These are phyloP conservation scores for Alectoris magna DNA, from an alignment of 2,797 vertebrate species.

Conservation along the genomic window DNA sequence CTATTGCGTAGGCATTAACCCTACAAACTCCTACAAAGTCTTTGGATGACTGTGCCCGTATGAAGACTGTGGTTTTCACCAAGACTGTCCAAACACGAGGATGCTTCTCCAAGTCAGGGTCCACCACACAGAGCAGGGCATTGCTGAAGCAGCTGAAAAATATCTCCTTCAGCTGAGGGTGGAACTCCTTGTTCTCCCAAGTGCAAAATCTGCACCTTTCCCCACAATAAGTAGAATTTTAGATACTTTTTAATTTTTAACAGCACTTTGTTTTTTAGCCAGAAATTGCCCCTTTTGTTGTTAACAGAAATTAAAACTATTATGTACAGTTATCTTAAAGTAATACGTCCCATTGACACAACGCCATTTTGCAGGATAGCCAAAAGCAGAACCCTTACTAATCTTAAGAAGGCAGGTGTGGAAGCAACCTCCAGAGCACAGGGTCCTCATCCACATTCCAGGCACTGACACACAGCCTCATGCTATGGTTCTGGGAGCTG, in stretches of 20 bases:
- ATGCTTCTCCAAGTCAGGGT: background rate
- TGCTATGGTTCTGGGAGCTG: slow-evolving; percentile 10
- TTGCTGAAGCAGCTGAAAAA: background rate
- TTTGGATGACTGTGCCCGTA: background rate
- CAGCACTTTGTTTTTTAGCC: background rate
- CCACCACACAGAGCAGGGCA: background rate
- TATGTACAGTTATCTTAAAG: background rate
- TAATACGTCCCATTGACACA: background rate
- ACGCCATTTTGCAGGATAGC: background rate
- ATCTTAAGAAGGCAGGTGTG: slow-evolving; percentile 14
- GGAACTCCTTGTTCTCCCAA: background rate
- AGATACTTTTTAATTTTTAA: background rate
- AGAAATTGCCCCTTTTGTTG: background rate
- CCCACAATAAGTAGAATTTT: background rate
- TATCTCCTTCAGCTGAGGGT: background rate
- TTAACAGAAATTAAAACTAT: background rate
- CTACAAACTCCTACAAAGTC: background rate
- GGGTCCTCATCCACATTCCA: slow-evolving; percentile 56
- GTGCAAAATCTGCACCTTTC: background rate
- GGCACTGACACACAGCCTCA: background rate
- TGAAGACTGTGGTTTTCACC: background rate
- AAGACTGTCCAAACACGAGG: background rate
- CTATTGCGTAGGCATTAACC: background rate
- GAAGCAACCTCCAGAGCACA: slow-evolving; percentile 32
- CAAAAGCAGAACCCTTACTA: slow-evolving; percentile 15